Percentiles rank a stretch among this genome's conserved stretches.
phyloP scores from a whole-genome alignment of 2,113 vertebrate species.

The Leptobrachium ailaonicum region DNA sequence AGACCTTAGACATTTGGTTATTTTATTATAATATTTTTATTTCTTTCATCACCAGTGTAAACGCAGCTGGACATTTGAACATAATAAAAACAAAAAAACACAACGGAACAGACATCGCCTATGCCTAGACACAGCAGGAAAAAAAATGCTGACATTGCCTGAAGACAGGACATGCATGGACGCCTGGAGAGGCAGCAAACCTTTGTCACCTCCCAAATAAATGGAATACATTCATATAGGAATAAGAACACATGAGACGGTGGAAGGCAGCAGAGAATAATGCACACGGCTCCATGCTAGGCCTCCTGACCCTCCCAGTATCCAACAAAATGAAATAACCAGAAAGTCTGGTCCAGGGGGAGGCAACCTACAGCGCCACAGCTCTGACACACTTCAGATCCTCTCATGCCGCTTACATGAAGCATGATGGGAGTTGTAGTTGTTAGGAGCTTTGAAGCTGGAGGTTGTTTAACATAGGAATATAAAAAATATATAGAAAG shows the following conservation, averaged over 20 bases:
- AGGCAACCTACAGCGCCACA: background rate
- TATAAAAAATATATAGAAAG: background rate
- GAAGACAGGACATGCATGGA: constrained; percentile 12
- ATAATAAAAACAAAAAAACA: background rate
- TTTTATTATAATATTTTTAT: constrained; percentile 16
- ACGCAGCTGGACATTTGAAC: constrained; percentile 20
- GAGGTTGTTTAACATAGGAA: background rate
- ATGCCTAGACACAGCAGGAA: constrained; percentile 1
- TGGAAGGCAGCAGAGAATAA: background rate
- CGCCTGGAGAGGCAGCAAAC: background rate
- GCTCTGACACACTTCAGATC: background rate
- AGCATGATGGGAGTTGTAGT: background rate
- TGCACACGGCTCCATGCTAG: too few relatives aligned
- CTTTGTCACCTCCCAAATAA: constrained; percentile 13
- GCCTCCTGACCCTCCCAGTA: background rate
- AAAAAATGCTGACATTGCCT: background rate
- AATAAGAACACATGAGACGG: background rate
- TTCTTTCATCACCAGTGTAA: constrained; percentile 25
- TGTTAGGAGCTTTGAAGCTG: background rate
- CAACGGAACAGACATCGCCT: constrained; percentile 10
- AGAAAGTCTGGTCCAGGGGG: background rate
- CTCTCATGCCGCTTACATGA: background rate
- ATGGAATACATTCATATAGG: background rate
- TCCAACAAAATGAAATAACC: constrained; percentile 5
- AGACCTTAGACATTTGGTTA: background rate